Evolutionary conservation across 1,140 invertebrate species (phyloP).

Genomic region (Microvelia longipes): DNA sequence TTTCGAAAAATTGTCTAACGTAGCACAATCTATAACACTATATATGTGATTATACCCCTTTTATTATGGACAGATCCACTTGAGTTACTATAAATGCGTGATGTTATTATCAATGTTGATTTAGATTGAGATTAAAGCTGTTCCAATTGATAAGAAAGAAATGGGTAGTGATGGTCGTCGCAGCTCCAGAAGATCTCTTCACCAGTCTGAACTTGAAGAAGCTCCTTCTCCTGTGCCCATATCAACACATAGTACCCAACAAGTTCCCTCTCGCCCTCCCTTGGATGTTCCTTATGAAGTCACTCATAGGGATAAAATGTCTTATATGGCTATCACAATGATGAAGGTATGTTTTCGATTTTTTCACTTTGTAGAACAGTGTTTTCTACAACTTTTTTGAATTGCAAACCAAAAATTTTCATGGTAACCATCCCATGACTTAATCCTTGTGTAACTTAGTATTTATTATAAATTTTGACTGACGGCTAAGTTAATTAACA

Average conservation of each 20-base stretch:
- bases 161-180: slow-evolving; percentile 34
- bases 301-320: slow-evolving; percentile 77
- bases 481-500: too few species aligned
- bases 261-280: slow-evolving; percentile 35
- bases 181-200: slow-evolving; percentile 41
- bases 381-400: too few species aligned
- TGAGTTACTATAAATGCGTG: too few species aligned
- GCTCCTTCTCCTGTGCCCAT: neutral
- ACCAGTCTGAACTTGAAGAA: slow-evolving; percentile 44
- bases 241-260: neutral
- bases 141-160: slow-evolving; percentile 50
- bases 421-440: too few species aligned
- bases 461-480: too few species aligned
- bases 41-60: too few species aligned
- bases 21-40: too few species aligned
- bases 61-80: too few species aligned
- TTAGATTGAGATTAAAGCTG: slow-evolving; percentile 53
- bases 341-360: slow-evolving; percentile 56
- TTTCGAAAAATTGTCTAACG: too few species aligned
- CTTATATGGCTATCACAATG: slow-evolving; percentile 83
- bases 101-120: too few species aligned
- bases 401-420: too few species aligned
- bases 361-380: neutral
- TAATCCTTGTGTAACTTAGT: too few species aligned
- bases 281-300: slow-evolving; percentile 71